Evolutionary conservation across 2,888 invertebrate species (phyloP), one percentile per base, ranked within the genome.

Genomic region (Parapristionchus giblindavisi): DNA sequence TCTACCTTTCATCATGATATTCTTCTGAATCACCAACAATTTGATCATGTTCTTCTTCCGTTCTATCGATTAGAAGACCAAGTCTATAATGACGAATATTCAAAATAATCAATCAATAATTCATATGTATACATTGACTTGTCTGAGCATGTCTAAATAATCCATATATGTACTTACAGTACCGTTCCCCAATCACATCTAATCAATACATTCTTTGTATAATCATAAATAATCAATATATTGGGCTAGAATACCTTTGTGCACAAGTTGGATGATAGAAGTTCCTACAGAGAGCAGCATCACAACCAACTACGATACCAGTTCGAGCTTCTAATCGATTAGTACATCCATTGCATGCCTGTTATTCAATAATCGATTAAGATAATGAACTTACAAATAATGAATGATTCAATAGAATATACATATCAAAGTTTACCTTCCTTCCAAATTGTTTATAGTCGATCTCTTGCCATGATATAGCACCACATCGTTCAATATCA

Each of bases 391-490:
- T 14, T 56, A n/a, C 29, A 6, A 17, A 11, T 17, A 5, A 11
- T 38, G 8, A 24, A 5, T 6, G 27, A 32, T 61, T 14, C 5
- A 14, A 38, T 38, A 29, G 21, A 14, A 54, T 6, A 27, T 24
- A 24, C 14, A 34, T 32, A n/a, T 6, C 17, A 14, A 3, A 38
- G 72, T 75, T 78, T 80, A 89, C 89, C 87, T 95, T 94, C 11
- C 94, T 93, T 51, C 98, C 98, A 95, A 96, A 99, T 84, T 94
- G 93, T 73, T 93, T 93, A 89, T 96, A 96, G n/a, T 94, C 94
- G 94, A 98, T 95, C 90, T 97, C 96, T 89, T 96, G 96, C 77
- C 98, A 90, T 0, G 96, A 96, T 27, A 97, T 90, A 61, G 94
- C 94, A 0, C 94, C 93, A 36, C 97, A 90, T 82, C 93, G 93